Base-by-base conservation (phyloP, 1,140 invertebrate genomes). In the Bombus consobrinus region DNA sequence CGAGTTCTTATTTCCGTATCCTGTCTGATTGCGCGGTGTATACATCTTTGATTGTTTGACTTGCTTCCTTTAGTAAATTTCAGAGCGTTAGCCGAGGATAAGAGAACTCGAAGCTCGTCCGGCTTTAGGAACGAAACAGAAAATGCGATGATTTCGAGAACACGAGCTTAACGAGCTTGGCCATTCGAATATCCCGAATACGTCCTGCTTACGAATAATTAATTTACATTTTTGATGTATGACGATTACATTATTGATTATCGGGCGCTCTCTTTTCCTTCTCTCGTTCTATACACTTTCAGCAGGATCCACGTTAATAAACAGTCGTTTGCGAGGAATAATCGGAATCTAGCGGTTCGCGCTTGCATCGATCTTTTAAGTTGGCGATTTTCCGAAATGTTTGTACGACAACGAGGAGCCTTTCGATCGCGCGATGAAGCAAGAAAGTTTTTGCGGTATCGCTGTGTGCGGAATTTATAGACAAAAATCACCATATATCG, bases 281-380 rank as follows among this genome's bases (percentile, higher is more conserved):
- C 12, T 32, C 10, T 68, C 32, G 3, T 18, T 15, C 13, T 1
- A 0, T 5, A 13, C 2, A 1, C 9, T 22, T 32, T 22, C 53
- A 37, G 43, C 62, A 1, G 47, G 71, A 82, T 64, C 39, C 81
- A 2, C 28, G 43, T 69, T 83, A 77, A 77, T 57, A 74, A 57
- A 68, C 73, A 34, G 28, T 22, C 43, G 32, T 57, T 83, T 41
- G 41, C 28, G 68, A 83, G 77, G 43, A 76, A 83, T 57, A 69
- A 68, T 57, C 25, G 62, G 6, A 47, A 47, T 15, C 43, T 12
- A 12, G 10, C 10, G 41, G 41, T 41, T 43, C 43, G 43, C 43
- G 43, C 0, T 5, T 47, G 43, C 43, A 53, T 53, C 47, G 47
- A 62, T 39, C 71, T 15, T 82, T 75, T 8, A 62, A 28, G 18